Evolutionary conservation across 2,797 vertebrate genomes (phyloP).

Genomic region (Betta splendens): DNA sequence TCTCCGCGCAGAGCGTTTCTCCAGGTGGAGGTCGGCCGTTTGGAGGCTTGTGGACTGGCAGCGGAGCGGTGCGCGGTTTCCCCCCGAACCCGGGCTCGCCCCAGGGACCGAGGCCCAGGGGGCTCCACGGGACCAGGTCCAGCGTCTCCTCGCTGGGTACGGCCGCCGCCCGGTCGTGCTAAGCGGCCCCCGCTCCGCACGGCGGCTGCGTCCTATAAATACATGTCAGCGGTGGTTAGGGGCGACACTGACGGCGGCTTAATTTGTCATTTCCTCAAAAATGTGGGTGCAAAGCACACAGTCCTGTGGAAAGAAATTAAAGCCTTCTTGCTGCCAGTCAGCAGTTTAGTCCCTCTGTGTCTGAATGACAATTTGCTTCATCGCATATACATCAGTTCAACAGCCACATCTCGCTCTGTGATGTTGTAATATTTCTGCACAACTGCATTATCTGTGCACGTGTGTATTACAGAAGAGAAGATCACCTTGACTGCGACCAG

Average conservation of each 20-base stretch:
- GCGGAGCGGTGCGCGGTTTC: constrained; percentile 67
- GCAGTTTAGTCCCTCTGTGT: constrained; percentile 30
- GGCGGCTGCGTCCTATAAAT: constrained; percentile 60
- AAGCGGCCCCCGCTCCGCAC: constrained; percentile 46
- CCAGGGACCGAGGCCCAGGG: constrained; percentile 58
- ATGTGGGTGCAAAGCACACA: constrained; percentile 42
- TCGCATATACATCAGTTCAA: constrained; percentile 29
- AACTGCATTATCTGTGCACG: constrained; percentile 25
- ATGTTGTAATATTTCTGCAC: constrained; percentile 33
- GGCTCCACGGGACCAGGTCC: constrained; percentile 54
- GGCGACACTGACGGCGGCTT: constrained; percentile 53
- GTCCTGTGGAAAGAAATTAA: constrained; percentile 49
- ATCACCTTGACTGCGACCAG: constrained; percentile 84
- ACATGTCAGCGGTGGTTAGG: constrained; percentile 64
- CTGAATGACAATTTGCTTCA: constrained; percentile 31
- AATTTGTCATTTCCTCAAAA: constrained; percentile 50
- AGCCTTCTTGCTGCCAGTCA: constrained; percentile 36
- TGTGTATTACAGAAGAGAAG: constrained; percentile 65
- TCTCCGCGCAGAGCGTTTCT: constrained; percentile 69
- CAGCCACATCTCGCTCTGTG: constrained; percentile 39
- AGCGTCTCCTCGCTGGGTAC: constrained; percentile 61
- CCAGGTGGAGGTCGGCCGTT: constrained; percentile 72
- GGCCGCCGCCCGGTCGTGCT: constrained; percentile 43
- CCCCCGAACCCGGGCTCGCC: constrained; percentile 64
- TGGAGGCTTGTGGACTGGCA: constrained; percentile 64